phyloP scores from a whole-genome alignment of 2,113 vertebrate genomes.

The Thalassoma bifasciatum region DNA sequence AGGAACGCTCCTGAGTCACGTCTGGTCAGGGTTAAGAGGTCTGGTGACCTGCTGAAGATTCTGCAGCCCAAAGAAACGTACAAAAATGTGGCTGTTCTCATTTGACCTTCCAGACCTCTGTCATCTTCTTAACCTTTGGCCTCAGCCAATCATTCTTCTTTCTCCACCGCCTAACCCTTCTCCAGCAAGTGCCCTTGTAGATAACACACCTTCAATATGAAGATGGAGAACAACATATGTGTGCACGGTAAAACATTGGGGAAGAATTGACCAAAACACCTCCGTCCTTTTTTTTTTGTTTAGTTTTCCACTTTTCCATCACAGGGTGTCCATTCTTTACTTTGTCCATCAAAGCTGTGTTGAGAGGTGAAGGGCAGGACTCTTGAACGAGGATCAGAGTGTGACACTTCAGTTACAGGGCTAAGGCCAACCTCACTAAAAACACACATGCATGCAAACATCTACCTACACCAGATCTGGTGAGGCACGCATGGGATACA shows the following conservation, averaged over 20 bases:
- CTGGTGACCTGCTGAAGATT: conserved; percentile 40
- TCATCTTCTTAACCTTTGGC: conserved; percentile 55
- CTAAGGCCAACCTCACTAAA: conserved; percentile 72
- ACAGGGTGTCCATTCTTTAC: conserved; percentile 50
- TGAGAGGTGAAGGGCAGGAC: conserved; percentile 46
- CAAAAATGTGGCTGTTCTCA: conserved; percentile 50
- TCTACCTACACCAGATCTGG: conserved; percentile 68
- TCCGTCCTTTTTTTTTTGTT: conserved; percentile 4
- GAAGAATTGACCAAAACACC: conserved; percentile 55
- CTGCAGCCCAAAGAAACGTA: conserved; percentile 55
- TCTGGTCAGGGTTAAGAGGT: conserved; percentile 52
- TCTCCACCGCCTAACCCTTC: conserved; percentile 47
- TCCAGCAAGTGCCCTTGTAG: conserved; percentile 80
- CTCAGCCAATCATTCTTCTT: conserved; percentile 52
- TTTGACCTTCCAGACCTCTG: conserved; percentile 56
- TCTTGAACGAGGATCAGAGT: conserved; percentile 70
- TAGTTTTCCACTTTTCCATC: conserved; percentile 27
- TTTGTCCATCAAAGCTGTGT: conserved; percentile 46
- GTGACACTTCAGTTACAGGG: conserved; percentile 75
- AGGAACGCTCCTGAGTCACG: conserved; percentile 67
- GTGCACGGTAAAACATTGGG: conserved; percentile 73
- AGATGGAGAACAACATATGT: conserved; percentile 87
- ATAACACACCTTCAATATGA: conserved; percentile 99
- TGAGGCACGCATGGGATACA: conserved; percentile 70
- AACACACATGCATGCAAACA: conserved; percentile 82